Evolutionary conservation across 2,113 vertebrate genomes (phyloP).

Genomic region (Clarias magur): DNA sequence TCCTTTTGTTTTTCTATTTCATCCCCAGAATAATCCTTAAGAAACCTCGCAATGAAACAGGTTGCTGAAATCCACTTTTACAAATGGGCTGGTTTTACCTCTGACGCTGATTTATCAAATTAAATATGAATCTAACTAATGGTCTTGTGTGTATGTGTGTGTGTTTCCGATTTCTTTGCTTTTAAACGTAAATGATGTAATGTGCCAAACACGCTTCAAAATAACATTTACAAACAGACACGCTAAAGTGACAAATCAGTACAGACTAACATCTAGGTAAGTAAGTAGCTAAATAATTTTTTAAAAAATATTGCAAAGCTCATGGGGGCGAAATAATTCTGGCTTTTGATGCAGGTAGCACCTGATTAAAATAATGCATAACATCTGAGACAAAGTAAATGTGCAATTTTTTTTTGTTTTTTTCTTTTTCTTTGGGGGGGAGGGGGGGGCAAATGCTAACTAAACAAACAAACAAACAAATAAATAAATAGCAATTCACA

Average conservation of each 20-base stretch:
- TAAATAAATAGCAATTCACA: slow-evolving; percentile 56
- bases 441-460: background rate
- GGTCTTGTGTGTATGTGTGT: background rate
- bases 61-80: slow-evolving; percentile 71
- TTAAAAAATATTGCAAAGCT: slow-evolving; percentile 68
- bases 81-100: slow-evolving; percentile 67
- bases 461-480: slow-evolving; percentile 40
- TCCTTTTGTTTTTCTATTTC: slow-evolving; percentile 66
- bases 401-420: slow-evolving; percentile 39
- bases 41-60: slow-evolving; percentile 74
- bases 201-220: slow-evolving; percentile 61
- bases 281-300: slow-evolving; percentile 74
- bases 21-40: slow-evolving; percentile 66
- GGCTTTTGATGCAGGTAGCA: slow-evolving; percentile 62
- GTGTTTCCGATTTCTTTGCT: slow-evolving; percentile 55
- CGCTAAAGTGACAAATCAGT: slow-evolving; percentile 65
- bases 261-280: slow-evolving; percentile 73
- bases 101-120: slow-evolving; percentile 49
- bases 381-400: slow-evolving; percentile 61
- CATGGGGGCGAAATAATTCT: slow-evolving; percentile 71
- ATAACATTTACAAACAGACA: slow-evolving; percentile 60
- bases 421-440: too few species aligned
- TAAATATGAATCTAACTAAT: slow-evolving; percentile 54
- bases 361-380: slow-evolving; percentile 63
- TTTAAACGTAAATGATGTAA: slow-evolving; percentile 65